These are phyloP conservation scores for Scaeva pyrastri DNA, from an alignment of 2,888 invertebrate genomes.

Conservation along the genomic window DNA sequence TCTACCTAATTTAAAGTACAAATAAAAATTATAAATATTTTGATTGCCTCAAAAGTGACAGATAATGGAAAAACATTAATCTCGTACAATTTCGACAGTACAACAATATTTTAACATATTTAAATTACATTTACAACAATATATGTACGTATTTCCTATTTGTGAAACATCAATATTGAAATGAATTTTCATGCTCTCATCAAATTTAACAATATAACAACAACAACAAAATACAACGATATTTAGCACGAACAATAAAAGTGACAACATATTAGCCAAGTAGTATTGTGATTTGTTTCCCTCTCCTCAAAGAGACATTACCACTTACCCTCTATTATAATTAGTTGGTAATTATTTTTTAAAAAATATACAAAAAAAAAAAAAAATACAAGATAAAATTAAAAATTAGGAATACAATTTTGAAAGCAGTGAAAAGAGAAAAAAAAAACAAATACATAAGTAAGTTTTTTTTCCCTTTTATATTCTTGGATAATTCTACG, in stretches of 20 bases:
- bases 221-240: constrained; percentile 19
- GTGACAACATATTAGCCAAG: constrained; percentile 37
- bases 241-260: constrained; percentile 17
- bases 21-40: no score
- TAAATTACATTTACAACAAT: background rate
- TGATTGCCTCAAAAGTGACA: no score
- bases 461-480: constrained; percentile 18
- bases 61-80: no score
- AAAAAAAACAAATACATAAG: constrained; percentile 17
- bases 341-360: constrained; percentile 57
- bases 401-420: constrained; percentile 59
- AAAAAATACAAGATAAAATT: constrained; percentile 61
- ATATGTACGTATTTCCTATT: background rate
- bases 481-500: constrained; percentile 43
- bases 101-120: background rate
- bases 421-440: constrained; percentile 69
- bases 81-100: background rate
- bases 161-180: background rate
- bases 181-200: constrained; percentile 12
- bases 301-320: constrained; percentile 42
- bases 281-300: constrained; percentile 25
- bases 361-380: constrained; percentile 39
- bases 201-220: background rate
- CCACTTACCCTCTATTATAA: constrained; percentile 72
- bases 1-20: no score